Evolutionary conservation across 2,113 vertebrate genomes (phyloP).

Genomic region (Struthio camelus): DNA sequence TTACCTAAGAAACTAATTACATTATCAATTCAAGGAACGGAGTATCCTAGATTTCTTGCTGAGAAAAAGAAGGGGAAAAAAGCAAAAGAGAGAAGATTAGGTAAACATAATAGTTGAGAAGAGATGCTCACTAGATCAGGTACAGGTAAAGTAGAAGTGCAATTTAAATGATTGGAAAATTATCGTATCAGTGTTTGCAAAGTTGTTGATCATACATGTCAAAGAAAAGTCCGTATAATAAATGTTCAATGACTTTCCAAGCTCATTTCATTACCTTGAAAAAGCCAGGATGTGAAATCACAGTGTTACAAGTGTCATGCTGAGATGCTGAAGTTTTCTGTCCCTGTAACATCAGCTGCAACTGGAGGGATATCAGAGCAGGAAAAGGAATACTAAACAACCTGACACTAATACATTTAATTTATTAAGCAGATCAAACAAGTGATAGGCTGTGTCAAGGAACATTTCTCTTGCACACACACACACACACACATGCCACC

Average conservation of each 20-base stretch:
- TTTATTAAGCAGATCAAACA: neutral
- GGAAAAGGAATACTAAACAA: neutral
- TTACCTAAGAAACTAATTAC: neutral
- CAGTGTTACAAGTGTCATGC: neutral
- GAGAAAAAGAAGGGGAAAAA: neutral
- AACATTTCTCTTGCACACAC: neutral
- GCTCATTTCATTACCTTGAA: neutral
- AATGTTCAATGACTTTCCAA: neutral
- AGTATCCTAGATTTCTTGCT: neutral
- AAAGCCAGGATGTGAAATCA: neutral
- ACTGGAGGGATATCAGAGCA: neutral
- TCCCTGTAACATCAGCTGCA: neutral
- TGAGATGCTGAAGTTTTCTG: neutral
- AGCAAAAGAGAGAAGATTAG: neutral
- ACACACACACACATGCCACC: neutral
- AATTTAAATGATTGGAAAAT: neutral
- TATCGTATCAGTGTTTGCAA: neutral
- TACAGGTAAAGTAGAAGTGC: neutral
- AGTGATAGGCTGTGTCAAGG: neutral
- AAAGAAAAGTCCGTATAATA: neutral
- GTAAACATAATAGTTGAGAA: neutral
- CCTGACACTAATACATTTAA: neutral
- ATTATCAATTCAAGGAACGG: neutral
- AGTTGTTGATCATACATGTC: neutral
- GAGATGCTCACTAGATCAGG: neutral